Conservation (phyloP, 2,113 vertebrate species). For the Zosterops borbonicus region DNA sequence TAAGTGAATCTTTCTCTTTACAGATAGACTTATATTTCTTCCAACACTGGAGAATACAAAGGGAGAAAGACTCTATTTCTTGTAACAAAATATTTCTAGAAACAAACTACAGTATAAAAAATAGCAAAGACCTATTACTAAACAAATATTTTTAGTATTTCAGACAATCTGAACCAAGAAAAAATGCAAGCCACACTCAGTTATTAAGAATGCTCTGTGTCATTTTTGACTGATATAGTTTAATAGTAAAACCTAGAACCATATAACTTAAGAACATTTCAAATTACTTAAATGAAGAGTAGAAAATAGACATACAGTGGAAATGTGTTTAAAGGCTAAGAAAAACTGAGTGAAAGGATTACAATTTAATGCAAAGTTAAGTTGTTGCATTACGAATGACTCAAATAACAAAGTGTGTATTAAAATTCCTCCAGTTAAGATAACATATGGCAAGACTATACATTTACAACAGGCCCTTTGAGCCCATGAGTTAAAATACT, state of each 20-base stretch:
- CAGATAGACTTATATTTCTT: neutral
- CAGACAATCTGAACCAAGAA: conserved; percentile 35
- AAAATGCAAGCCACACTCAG: conserved; percentile 46
- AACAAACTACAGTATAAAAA: conserved; percentile 52
- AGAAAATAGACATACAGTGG: neutral
- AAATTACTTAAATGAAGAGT: neutral
- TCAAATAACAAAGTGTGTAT: neutral
- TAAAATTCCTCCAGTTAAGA: neutral
- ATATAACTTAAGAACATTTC: neutral
- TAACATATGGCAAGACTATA: neutral
- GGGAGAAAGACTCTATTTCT: neutral
- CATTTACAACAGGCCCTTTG: neutral
- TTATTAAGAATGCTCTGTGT: conserved; percentile 31
- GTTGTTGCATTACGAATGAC: neutral
- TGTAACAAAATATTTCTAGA: conserved; percentile 37
- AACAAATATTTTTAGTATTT: conserved; percentile 66
- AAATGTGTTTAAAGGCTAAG: neutral
- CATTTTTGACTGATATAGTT: neutral
- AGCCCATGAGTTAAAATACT: neutral
- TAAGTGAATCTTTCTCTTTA: neutral
- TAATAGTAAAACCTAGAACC: neutral
- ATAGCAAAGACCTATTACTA: conserved; percentile 29
- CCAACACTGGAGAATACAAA: neutral
- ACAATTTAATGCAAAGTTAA: neutral
- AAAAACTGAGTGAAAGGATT: neutral